These are phyloP conservation scores for Chionodraco myersi DNA, from an alignment of 2,113 vertebrate genomes.

Conservation along the genomic window DNA sequence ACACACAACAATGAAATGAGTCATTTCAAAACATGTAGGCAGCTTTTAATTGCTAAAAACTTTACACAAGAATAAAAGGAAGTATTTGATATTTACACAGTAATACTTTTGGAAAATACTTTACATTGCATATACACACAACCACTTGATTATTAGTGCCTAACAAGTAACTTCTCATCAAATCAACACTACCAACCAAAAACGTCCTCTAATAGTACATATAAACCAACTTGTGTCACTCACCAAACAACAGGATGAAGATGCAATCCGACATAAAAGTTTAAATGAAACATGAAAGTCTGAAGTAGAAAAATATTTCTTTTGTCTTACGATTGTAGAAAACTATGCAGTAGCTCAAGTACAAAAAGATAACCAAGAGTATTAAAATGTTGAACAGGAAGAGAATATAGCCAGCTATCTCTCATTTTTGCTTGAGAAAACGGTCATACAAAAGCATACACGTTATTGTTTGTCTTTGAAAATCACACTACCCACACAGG, in stretches of 20 bases:
- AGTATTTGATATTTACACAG: constrained; percentile 96
- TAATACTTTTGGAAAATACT: constrained; percentile 85
- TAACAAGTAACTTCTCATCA: constrained; percentile 39
- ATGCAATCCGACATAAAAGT: constrained; percentile 30
- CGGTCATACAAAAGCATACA: constrained; percentile 44
- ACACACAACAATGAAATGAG: neutral
- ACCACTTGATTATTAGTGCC: constrained; percentile 36
- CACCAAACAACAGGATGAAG: constrained; percentile 23
- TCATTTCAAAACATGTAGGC: constrained; percentile 14
- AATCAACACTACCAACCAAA: constrained; percentile 33
- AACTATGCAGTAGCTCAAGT: constrained; percentile 68
- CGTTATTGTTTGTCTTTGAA: constrained; percentile 24
- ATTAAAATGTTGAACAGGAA: constrained; percentile 50
- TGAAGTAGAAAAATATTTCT: constrained; percentile 83
- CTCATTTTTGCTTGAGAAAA: constrained; percentile 77
- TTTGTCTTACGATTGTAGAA: constrained; percentile 67
- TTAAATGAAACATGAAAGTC: constrained; percentile 50
- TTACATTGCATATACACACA: constrained; percentile 86
- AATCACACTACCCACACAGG: constrained; percentile 9
- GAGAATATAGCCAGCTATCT: constrained; percentile 87
- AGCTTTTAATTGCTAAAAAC: constrained; percentile 64
- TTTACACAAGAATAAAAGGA: constrained; percentile 93
- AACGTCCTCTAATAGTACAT: neutral
- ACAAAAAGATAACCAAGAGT: constrained; percentile 55
- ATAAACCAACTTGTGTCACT: constrained; percentile 14